Base-by-base conservation (phyloP, 1,140 invertebrate genomes). In the Agraylea sexmaculata region DNA sequence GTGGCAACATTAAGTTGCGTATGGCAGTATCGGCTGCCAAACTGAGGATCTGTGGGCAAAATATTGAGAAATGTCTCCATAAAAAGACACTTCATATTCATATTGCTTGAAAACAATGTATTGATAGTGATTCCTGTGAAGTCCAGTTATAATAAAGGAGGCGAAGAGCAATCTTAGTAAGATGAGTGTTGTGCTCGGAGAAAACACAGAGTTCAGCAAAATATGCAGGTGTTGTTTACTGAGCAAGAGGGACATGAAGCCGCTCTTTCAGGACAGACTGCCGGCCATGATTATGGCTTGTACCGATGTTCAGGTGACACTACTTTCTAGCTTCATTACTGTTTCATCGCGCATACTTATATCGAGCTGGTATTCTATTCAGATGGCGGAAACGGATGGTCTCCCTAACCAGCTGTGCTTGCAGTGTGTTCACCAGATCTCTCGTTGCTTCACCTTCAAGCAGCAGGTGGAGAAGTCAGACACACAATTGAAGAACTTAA, bases 271-370 rank as follows among this genome's bases (percentile, higher is more conserved):
- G 45, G 70, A 74, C 46, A 66, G 72, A 35, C 69, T 72, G 15
- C 68, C 71, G 8, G 71, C 71, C 41, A 73, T 74, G 72, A 45
- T 74, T 42, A 73, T 73, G 70, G 68, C 69, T 40, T 72, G 70
- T 54, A 67, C 70, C 30, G 68, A 64, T 52, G 63, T 73, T 40
- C 60, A 68, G 49, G 70, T 73, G 46, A 8, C 23, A 7, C 23
- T 8, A 25, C 23, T n/a, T n/a, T n/a, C 7, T 17, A 10, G 15
- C 30, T 17, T 7, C 7, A 8, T n/a, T 7, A 7, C 7, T 32
- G 7, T n/a, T 17, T 32, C 16, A 17, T 32, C 8, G 10, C 10
- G 7, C 6, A 7, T 32, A 32, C 7, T n/a, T 8, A 8, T 32
- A 8, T 7, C 16, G 8, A 32, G 15, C 8, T 7, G 7, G 13